Conservation (phyloP, 2,888 invertebrate genomes). For the Scaptomyza reducta region DNA sequence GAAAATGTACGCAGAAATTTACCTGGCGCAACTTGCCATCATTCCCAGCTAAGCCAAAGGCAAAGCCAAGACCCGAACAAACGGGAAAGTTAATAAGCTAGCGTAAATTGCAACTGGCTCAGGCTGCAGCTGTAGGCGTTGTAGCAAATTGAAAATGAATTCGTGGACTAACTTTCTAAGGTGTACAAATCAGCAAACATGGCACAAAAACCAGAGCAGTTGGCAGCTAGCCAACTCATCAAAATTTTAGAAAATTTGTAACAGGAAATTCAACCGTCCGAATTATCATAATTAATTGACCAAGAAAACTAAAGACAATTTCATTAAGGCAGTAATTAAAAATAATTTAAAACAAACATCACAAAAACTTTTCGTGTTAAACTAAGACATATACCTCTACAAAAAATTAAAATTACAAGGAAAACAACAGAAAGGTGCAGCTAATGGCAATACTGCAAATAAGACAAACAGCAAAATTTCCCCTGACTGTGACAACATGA, state of each 20-base stretch:
- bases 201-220: constrained; percentile 12
- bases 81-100: constrained; percentile 20
- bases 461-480: constrained; percentile 40
- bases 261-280: no score
- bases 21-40: constrained; percentile 50
- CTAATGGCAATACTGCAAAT: constrained; percentile 51
- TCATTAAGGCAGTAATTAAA: constrained; percentile 53
- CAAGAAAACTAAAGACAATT: constrained; percentile 49
- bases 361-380: constrained; percentile 34
- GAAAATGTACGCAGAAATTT: constrained; percentile 64
- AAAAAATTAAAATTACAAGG: constrained; percentile 15
- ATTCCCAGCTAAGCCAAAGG: constrained; percentile 9
- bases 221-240: constrained; percentile 28
- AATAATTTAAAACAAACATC: constrained; percentile 57
- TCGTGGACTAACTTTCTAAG: constrained; percentile 39
- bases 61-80: constrained; percentile 12
- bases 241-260: constrained; percentile 20
- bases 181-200: constrained; percentile 41
- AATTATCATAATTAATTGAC: constrained; percentile 25
- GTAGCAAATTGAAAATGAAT: constrained; percentile 56
- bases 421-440: constrained; percentile 11
- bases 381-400: constrained; percentile 24
- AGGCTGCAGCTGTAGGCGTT: constrained; percentile 31
- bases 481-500: constrained; percentile 54
- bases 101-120: constrained; percentile 51